phyloP scores from a whole-genome alignment of 2,888 invertebrate species.

The Muschampia plurimacula region DNA sequence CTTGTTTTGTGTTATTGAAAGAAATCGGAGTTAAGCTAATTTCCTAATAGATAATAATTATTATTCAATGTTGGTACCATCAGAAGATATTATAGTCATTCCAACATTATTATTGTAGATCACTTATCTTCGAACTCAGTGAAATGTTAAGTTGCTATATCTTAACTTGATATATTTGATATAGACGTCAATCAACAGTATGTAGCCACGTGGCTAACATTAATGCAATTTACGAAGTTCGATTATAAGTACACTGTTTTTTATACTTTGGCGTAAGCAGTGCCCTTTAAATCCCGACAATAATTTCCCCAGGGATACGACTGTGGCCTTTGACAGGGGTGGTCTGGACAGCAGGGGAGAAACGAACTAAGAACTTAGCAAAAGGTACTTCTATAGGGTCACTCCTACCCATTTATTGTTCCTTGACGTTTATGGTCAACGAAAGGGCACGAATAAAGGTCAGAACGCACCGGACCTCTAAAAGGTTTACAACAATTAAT shows the following conservation, averaged over 20 bases:
- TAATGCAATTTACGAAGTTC: conserved; percentile 69
- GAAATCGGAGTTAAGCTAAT: neutral
- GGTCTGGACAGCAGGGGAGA: conserved; percentile 77
- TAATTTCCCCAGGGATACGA: conserved; percentile 82
- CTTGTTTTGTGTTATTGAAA: neutral
- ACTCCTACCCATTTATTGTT: conserved; percentile 79
- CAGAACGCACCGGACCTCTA: conserved; percentile 58
- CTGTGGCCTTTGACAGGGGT: conserved; percentile 82
- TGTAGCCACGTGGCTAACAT: conserved; percentile 69
- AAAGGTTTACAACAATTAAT: conserved; percentile 73
- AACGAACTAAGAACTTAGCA: conserved; percentile 71
- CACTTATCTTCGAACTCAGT: neutral
- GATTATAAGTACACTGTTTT: conserved; percentile 77
- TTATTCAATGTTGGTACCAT: neutral
- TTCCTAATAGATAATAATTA: neutral
- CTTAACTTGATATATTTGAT: neutral
- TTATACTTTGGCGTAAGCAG: conserved; percentile 78
- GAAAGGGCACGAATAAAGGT: conserved; percentile 77
- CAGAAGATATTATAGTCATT: neutral
- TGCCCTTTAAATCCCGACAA: conserved; percentile 86
- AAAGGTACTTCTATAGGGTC: conserved; percentile 73
- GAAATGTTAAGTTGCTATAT: neutral
- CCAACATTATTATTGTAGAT: neutral
- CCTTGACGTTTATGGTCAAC: conserved; percentile 82
- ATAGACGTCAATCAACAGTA: conserved; percentile 6